Conservation (phyloP, 2,113 vertebrate species). For the Cynocephalus volans region DNA sequence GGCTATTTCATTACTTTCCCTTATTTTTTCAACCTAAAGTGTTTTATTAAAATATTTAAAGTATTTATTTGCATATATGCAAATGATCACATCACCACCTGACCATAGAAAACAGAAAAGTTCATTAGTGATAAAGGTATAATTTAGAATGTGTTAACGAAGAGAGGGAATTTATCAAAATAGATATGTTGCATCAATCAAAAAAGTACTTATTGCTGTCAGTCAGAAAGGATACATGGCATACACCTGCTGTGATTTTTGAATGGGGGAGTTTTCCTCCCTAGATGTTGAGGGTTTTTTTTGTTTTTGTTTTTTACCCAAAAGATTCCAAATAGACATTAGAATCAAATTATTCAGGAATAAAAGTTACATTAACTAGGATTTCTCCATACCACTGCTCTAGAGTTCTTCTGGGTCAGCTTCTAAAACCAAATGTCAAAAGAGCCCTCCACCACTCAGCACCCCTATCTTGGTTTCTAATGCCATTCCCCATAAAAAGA, state of each 20-base stretch:
- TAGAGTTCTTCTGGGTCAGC: background rate
- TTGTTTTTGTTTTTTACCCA: background rate
- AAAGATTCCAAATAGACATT: background rate
- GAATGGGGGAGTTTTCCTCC: background rate
- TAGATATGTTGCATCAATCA: background rate
- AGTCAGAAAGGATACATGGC: background rate
- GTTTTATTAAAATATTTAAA: slow-evolving; percentile 48
- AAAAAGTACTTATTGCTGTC: background rate
- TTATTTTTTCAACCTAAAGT: slow-evolving; percentile 48
- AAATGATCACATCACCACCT: background rate
- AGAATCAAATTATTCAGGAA: slow-evolving; percentile 7
- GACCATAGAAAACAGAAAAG: background rate
- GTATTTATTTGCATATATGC: background rate
- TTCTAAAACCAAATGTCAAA: slow-evolving; percentile 45
- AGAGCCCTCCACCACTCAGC: background rate
- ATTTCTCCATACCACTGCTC: background rate
- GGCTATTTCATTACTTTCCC: slow-evolving; percentile 18
- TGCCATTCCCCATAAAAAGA: background rate
- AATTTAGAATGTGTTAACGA: background rate
- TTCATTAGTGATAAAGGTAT: background rate
- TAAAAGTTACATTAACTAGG: background rate
- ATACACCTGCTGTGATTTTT: background rate
- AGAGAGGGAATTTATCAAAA: background rate
- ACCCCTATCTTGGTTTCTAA: background rate
- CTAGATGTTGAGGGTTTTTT: background rate